phyloP scores from a whole-genome alignment of 2,888 invertebrate genomes.

The Lepidonotus clava region DNA sequence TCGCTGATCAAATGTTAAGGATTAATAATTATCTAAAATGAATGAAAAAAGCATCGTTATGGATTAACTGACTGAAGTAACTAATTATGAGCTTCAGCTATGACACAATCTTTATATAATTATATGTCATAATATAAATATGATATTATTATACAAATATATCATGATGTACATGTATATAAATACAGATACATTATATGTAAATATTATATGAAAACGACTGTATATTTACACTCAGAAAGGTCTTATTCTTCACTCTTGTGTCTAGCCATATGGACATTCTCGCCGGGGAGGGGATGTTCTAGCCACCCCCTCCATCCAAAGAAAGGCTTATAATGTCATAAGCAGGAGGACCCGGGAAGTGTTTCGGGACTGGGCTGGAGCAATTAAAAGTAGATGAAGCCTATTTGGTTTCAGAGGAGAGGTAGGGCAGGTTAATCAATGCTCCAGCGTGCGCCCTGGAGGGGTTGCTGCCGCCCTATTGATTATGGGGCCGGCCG shows the following conservation, averaged over 20 bases:
- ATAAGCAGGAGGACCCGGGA: not conserved
- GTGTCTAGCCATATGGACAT: too few relatives aligned
- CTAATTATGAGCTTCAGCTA: too few relatives aligned
- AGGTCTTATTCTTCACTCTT: too few relatives aligned
- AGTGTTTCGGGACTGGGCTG: not conserved
- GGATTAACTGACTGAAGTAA: too few relatives aligned
- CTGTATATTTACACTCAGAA: too few relatives aligned
- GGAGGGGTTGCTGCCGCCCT: not conserved
- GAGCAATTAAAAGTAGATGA: constrained; percentile 51
- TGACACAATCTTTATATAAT: too few relatives aligned
- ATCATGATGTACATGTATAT: not conserved
- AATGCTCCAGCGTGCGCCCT: not conserved
- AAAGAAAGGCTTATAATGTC: not conserved
- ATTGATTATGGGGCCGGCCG: not conserved
- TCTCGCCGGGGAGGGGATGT: too few relatives aligned
- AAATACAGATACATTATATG: not conserved
- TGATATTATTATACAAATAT: too few relatives aligned
- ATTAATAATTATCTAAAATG: too few relatives aligned
- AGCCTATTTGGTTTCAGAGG: constrained; percentile 45
- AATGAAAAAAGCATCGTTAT: too few relatives aligned
- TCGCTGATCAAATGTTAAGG: too few relatives aligned
- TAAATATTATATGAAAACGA: not conserved
- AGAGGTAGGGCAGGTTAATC: constrained; percentile 35
- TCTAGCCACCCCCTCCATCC: not conserved
- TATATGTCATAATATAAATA: not conserved